Evolutionary conservation across 2,797 vertebrate genomes (phyloP), one percentile per base, ranked within the genome.

Genomic region (Propithecus perrieri): DNA sequence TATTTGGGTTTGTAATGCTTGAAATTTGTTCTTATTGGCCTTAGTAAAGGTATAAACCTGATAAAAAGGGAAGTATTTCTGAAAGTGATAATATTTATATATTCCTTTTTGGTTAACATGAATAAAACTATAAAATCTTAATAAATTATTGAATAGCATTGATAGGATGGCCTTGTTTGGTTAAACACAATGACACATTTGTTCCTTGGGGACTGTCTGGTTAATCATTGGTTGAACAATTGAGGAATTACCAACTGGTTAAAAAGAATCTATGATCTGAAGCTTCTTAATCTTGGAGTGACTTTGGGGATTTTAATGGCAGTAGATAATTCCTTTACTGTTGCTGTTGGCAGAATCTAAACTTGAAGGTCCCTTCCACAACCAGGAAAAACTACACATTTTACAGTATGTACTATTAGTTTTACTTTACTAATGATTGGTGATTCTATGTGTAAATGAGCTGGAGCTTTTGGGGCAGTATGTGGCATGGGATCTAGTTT

Each of bases 311-410:
- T 95, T 96, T 86, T 93, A 85, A 95, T 94, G 65, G 43, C 55
- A 88, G 85, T 95, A 96, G 89, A 74, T 98, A 97, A 97, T 97
- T 97, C 35, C 89, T 94, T 95, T 96, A 92, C 93, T 92, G 24
- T 98, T 97, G 67, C 94, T 97, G 43, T 98, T 97, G 97, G 95
- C 98, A 98, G 97, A 98, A 81, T 93, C 89, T 97, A 97, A 96
- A 96, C 83, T 98, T 95, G 97, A 97, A 97, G 93, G 46, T 96
- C n/a, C 26, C 55, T 96, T 97, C 91, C 76, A 97, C 95, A 95
- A 69, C 91, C 96, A 93, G 72, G 96, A 97, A 97, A 96, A 96
- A 67, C 95, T 85, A 38, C 96, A 94, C 79, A 48, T 83, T 96
- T 96, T 97, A 97, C 97, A 98, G 97, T 98, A 98, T 98, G 98